Base-by-base conservation (phyloP, 2,888 invertebrate species). In the Cheilosia variabilis region DNA sequence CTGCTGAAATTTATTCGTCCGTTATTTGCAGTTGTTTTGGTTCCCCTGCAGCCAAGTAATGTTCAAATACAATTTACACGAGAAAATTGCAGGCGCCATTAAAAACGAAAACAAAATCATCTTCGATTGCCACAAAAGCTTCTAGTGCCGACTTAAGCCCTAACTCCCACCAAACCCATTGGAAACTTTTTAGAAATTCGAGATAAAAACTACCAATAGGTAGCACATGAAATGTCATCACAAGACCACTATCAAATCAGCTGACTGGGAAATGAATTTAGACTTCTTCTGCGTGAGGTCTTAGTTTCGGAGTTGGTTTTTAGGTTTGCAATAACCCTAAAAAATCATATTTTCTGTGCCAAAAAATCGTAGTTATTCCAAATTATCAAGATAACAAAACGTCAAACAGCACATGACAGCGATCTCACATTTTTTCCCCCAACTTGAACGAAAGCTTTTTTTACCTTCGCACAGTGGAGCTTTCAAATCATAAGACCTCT, bases 401-500 rank as follows among this genome's bases (percentile, higher is more conserved):
- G 52, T 76, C 53, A 76, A 69, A 58, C 34, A 66, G 65, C 84
- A 84, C 84, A 84, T 84, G 84, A 84, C 79, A 84, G 75, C 53
- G 31, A 53, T 57, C 41, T 57, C 45, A 27, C 37, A 55, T 52
- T 63, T 34, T 34, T 57, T 19, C 22, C 62, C 75, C 27, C 62
- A 84, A 45, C 57, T 69, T 47, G 62, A 34, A 58, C 31, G 41
- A 79, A 69, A 80, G 75, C 69, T 68, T 22, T 52, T 24, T 50
- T 72, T 68, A 34, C 66, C 66, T 53, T 79, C 63, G 31, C 53
- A 76, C 17, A 3, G 60, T 41, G n/a, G 63, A 84, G 84, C 84
- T 84, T 84, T 84, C n/a, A 19, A 80, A 84, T 84, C 84, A 84
- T 79, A 84, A 84, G 84, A 84, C 84, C 84, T 76, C 84, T 37